phyloP scores from a whole-genome alignment of 2,888 invertebrate genomes.

The Tolmerus cingulatus region DNA sequence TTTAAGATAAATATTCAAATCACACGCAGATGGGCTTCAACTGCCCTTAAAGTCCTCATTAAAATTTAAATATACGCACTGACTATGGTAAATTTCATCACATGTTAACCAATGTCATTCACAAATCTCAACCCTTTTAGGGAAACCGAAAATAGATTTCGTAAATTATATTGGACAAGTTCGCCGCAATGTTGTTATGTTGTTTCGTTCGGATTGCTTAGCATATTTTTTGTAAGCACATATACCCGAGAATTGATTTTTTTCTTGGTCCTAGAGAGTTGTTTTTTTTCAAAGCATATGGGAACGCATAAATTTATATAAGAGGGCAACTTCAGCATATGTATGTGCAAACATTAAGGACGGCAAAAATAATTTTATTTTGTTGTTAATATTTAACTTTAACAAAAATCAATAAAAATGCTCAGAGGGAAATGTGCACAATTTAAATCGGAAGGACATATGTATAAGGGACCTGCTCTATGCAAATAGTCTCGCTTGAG shows the following conservation, averaged over 20 bases:
- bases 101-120: background rate
- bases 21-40: background rate
- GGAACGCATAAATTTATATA: background rate
- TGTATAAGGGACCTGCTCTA: background rate
- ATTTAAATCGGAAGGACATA: background rate
- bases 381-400: background rate
- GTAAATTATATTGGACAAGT: background rate
- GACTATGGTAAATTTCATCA: background rate
- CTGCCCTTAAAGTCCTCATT: background rate
- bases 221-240: background rate
- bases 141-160: background rate
- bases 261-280: background rate
- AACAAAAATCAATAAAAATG: background rate
- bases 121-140: background rate
- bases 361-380: background rate
- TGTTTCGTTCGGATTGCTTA: background rate
- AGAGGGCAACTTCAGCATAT: background rate
- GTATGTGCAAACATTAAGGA: background rate
- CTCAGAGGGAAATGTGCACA: background rate
- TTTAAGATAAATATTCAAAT: background rate
- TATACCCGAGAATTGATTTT: background rate
- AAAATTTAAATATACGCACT: background rate
- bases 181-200: background rate
- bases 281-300: background rate
- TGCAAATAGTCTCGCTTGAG: background rate